phyloP scores from a whole-genome alignment of 2,888 invertebrate genomes.

The Nudaria mundana region DNA sequence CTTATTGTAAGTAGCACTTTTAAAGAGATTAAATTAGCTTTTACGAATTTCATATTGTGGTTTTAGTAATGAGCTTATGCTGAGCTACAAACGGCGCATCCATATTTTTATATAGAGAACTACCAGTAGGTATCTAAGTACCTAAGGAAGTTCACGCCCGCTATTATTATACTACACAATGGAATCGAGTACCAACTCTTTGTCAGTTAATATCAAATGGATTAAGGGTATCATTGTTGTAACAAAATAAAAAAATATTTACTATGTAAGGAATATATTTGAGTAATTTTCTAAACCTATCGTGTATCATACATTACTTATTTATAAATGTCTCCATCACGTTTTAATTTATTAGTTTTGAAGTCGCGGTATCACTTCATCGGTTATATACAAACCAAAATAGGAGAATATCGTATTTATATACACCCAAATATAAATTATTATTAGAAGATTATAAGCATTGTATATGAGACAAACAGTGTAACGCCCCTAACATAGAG shows the following conservation, averaged over 20 bases:
- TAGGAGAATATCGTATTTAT: constrained; percentile 32
- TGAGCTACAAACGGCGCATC: too few species aligned
- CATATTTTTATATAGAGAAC: too few species aligned
- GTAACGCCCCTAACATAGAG: constrained; percentile 14
- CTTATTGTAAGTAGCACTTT: too few species aligned
- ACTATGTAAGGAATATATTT: constrained; percentile 67
- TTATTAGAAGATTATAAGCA: constrained; percentile 20
- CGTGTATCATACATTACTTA: constrained; percentile 61
- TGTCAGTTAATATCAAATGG: too few species aligned
- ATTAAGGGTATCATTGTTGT: too few species aligned
- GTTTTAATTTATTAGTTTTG: constrained; percentile 35
- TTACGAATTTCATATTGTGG: too few species aligned
- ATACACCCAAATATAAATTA: constrained; percentile 39
- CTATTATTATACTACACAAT: too few species aligned
- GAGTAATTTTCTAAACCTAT: constrained; percentile 54
- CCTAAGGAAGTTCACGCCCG: too few species aligned
- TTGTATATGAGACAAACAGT: constrained; percentile 13
- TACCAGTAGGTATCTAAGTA: neutral
- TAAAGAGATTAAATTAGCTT: too few species aligned
- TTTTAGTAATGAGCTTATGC: too few species aligned
- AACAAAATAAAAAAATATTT: constrained; percentile 30
- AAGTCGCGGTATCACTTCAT: constrained; percentile 16
- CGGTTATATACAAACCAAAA: constrained; percentile 36
- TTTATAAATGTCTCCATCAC: constrained; percentile 49
- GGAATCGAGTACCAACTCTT: too few species aligned